Base-by-base conservation (phyloP, 35 echinoderm and acorn worm species). In the Acanthaster planci region DNA sequence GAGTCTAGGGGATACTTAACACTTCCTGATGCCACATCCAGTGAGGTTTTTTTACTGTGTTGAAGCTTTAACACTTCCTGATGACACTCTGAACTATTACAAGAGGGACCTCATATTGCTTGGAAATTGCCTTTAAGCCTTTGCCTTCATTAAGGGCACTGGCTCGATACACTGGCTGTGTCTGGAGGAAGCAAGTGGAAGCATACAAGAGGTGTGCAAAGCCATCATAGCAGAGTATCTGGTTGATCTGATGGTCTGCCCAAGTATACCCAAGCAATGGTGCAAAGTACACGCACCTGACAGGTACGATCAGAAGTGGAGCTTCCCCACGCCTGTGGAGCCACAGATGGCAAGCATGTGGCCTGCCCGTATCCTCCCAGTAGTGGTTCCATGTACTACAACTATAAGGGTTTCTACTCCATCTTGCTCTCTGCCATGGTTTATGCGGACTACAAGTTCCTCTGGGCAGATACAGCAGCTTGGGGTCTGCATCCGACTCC, bases 311-410 rank as follows among this genome's bases (percentile, higher is more conserved):
- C 29, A 77, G 51, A 94, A 30, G 39, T 94, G 87, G 87, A 86
- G 90, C 78, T 94, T 94, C 77, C 92, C 87, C 35, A 94, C 85
- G 81, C 80, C 17, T 78, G 67, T 38, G 87, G 76, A 23, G 87
- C 92, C 21, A 31, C 82, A 35, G 92, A 90, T 86, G 87, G 87
- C 21, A 94, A 94, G 40, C 87, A 94, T 31, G 78, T 94, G 3
- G 58, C 82, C 32, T 81, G 81, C 39, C 51, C 37, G 18, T 81
- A 29, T 27, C 92, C 92, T 52, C 78, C 81, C 30, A 78, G 60
- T n/a, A 90, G 72, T 58, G 92, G 83, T 6, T 90, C 77, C 42
- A 19, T 27, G 7, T 93, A 89, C 72, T 85, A 54, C 55, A 93
- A 93, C 72, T 89, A 93, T 55, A 93, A 89, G 37, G 67, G 72